phyloP scores from a whole-genome alignment of 1,140 invertebrate species.

The Campoletis sonorensis region DNA sequence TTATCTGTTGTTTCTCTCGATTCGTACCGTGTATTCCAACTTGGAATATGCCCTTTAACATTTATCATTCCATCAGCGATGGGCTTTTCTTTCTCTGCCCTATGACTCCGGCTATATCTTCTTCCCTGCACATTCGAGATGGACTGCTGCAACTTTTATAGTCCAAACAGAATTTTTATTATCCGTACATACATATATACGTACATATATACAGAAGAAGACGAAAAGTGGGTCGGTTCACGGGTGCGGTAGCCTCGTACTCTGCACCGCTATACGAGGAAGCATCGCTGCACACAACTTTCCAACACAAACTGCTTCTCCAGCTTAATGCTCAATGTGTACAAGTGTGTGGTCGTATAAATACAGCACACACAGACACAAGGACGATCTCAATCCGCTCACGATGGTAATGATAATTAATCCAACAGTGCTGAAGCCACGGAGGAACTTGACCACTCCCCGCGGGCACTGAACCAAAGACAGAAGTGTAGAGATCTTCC shows the following conservation, averaged over 20 bases:
- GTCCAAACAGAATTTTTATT: not conserved
- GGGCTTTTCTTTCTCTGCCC: conserved; percentile 42
- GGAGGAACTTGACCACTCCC: conserved; percentile 49
- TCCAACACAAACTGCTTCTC: conserved; percentile 1
- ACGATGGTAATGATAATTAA: conserved; percentile 73
- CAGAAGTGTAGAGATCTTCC: conserved; percentile 11
- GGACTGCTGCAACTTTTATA: conserved; percentile 6
- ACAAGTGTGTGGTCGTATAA: not conserved
- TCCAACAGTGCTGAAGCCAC: conserved; percentile 66
- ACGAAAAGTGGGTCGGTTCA: conserved; percentile 71
- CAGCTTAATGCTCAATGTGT: not conserved
- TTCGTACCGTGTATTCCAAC: too few species aligned
- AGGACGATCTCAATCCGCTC: conserved; percentile 71
- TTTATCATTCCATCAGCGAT: too few species aligned
- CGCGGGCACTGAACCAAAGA: conserved; percentile 11
- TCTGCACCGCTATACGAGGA: conserved; percentile 65
- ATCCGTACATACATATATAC: not conserved
- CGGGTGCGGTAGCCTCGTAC: conserved; percentile 69
- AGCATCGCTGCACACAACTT: conserved; percentile 37
- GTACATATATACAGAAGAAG: conserved; percentile 56
- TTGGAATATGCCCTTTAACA: too few species aligned
- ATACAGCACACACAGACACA: conserved; percentile 43
- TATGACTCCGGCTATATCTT: conserved; percentile 30
- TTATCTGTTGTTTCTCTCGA: too few species aligned
- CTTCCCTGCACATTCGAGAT: conserved; percentile 24